Conservation (phyloP, 1,140 invertebrate genomes). For the Theocolax elegans region DNA sequence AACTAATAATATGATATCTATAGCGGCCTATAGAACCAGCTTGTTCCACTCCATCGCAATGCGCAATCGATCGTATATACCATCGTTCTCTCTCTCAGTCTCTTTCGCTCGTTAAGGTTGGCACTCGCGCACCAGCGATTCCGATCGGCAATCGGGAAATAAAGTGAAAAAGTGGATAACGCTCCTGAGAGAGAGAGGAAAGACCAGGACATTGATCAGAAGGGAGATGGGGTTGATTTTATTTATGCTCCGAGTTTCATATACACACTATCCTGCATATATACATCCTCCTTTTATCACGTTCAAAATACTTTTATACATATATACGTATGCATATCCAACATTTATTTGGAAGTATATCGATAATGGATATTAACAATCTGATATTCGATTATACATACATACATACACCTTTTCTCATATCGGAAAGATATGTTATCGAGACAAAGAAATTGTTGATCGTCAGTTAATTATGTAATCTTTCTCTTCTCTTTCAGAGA, state of each 20-base stretch:
- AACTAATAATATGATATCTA: slow-evolving; percentile 48
- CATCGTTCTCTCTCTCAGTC: neutral
- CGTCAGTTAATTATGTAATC: no score
- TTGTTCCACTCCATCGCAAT: slow-evolving; percentile 1
- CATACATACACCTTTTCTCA: no score
- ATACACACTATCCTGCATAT: neutral
- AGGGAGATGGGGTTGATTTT: neutral
- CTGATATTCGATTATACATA: no score
- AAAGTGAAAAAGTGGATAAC: slow-evolving; percentile 22
- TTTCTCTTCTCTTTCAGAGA: no score
- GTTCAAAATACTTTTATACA: no score
- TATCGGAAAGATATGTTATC: no score
- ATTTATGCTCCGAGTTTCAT: no score
- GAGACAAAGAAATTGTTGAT: no score
- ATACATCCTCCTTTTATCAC: no score
- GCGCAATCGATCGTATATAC: slow-evolving; percentile 40
- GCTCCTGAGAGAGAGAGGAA: neutral
- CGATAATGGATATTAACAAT: no score
- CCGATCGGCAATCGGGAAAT: slow-evolving; percentile 15
- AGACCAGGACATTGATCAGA: slow-evolving; percentile 1
- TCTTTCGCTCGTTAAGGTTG: slow-evolving; percentile 7
- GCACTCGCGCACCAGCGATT: neutral
- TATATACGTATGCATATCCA: no score
- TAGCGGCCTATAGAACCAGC: slow-evolving; percentile 6
- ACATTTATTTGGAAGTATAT: no score